Percentiles rank a stretch among this genome's conserved stretches.
phyloP scores from a whole-genome alignment of 2,888 invertebrate species.

The Volucella inanis region DNA sequence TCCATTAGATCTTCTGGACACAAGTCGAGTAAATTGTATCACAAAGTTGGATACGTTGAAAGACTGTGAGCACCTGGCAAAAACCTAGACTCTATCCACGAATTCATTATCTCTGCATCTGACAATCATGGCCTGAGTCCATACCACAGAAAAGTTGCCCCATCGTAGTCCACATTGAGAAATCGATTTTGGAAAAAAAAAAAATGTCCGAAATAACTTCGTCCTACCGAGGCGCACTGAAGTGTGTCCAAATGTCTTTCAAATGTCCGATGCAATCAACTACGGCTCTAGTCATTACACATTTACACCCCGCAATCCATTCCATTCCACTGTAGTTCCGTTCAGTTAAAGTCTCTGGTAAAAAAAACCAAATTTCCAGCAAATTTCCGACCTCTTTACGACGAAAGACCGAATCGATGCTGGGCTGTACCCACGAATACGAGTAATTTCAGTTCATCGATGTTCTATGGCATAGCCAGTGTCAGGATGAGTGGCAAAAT shows the following conservation, averaged over 20 bases:
- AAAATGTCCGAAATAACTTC: neutral
- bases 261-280: constrained; percentile 18
- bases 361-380: constrained; percentile 6
- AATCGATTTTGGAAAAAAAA: neutral
- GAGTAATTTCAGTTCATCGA: constrained; percentile 62
- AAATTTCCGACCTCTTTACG: constrained; percentile 12
- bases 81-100: neutral
- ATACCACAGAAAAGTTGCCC: neutral
- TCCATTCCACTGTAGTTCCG: neutral
- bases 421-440: constrained; percentile 19
- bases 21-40: too few species aligned
- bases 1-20: too few species aligned
- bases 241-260: constrained; percentile 1
- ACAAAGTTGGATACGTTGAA: too few species aligned
- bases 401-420: constrained; percentile 21
- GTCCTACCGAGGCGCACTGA: constrained; percentile 16
- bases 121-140: neutral
- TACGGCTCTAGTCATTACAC: neutral
- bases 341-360: too few species aligned
- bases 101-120: neutral
- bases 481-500: neutral
- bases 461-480: constrained; percentile 41
- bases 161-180: neutral
- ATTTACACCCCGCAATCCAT: too few species aligned
- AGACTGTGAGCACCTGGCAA: too few species aligned